A percentile compares a stretch with the other conserved stretches of the same genome.
Evolutionary conservation across 1,140 invertebrate genomes (phyloP).

Genomic region (Cherax quadricarinatus): DNA sequence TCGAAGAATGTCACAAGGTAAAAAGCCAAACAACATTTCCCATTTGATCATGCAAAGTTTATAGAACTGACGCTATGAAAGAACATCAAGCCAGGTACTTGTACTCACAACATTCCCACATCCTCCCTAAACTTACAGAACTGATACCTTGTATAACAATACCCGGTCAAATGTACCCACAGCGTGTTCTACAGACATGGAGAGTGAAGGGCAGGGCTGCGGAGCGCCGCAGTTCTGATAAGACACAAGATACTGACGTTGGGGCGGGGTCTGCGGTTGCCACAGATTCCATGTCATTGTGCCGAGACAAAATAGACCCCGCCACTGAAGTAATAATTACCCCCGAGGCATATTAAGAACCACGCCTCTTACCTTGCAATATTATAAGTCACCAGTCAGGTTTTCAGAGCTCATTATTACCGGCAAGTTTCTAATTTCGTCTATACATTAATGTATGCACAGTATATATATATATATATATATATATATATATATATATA

Average conservation of each 20-base stretch:
- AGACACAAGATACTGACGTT: background rate
- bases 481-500: slow-evolving; percentile 5
- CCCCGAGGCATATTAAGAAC: no score
- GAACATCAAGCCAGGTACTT: background rate
- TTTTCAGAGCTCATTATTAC: no score
- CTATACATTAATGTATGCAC: background rate
- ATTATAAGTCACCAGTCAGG: no score
- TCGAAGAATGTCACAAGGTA: background rate
- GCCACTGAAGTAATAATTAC: background rate
- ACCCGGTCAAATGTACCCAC: no score
- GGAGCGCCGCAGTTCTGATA: slow-evolving; percentile 15
- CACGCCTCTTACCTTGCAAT: no score
- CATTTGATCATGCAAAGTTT: background rate
- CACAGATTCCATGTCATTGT: background rate
- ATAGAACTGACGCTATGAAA: background rate
- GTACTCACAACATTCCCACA: background rate
- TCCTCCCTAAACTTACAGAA: no score
- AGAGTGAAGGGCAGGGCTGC: background rate
- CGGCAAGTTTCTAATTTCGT: background rate
- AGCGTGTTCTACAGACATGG: background rate
- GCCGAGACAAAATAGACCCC: background rate
- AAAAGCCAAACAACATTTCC: background rate
- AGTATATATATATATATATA: slow-evolving; percentile 4
- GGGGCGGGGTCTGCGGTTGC: background rate
- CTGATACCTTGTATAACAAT: no score